These are phyloP conservation scores for Dryadula phaetusa DNA, from an alignment of 2,888 invertebrate species.

Conservation along the genomic window DNA sequence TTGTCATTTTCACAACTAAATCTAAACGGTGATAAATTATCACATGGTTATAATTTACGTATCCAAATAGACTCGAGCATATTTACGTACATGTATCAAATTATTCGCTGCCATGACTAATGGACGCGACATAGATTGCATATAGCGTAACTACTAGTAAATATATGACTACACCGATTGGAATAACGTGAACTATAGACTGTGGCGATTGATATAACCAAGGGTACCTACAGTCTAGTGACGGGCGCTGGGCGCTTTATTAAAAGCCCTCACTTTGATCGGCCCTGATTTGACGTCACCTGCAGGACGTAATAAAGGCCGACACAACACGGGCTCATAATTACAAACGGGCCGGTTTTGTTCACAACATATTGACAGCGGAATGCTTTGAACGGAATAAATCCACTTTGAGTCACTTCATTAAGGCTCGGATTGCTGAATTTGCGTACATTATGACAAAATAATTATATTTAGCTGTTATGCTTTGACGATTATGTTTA, in stretches of 20 bases:
- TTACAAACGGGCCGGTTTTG: slow-evolving; percentile 65
- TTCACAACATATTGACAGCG: slow-evolving; percentile 68
- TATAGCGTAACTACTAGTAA: not conserved
- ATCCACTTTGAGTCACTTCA: slow-evolving; percentile 65
- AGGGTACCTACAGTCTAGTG: slow-evolving; percentile 24
- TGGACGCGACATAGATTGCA: slow-evolving; percentile 12
- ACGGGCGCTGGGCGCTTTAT: slow-evolving; percentile 69
- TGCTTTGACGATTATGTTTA: slow-evolving; percentile 31
- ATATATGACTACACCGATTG: slow-evolving; percentile 10
- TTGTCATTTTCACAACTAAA: slow-evolving; percentile 27
- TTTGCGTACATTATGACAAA: slow-evolving; percentile 53
- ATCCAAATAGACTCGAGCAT: slow-evolving; percentile 12
- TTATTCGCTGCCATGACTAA: slow-evolving; percentile 30
- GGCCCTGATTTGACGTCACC: slow-evolving; percentile 73
- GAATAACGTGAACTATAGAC: slow-evolving; percentile 24
- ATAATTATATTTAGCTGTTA: slow-evolving; percentile 49
- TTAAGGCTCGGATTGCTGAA: slow-evolving; percentile 58
- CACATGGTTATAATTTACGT: slow-evolving; percentile 12
- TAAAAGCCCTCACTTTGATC: slow-evolving; percentile 81
- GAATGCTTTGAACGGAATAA: slow-evolving; percentile 67
- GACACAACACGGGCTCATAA: slow-evolving; percentile 66
- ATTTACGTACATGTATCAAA: slow-evolving; percentile 22
- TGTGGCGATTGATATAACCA: slow-evolving; percentile 21
- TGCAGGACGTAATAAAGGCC: slow-evolving; percentile 76
- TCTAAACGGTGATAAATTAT: slow-evolving; percentile 30